phyloP scores from a whole-genome alignment of 2,888 invertebrate species.

The Lochmaea capreae region DNA sequence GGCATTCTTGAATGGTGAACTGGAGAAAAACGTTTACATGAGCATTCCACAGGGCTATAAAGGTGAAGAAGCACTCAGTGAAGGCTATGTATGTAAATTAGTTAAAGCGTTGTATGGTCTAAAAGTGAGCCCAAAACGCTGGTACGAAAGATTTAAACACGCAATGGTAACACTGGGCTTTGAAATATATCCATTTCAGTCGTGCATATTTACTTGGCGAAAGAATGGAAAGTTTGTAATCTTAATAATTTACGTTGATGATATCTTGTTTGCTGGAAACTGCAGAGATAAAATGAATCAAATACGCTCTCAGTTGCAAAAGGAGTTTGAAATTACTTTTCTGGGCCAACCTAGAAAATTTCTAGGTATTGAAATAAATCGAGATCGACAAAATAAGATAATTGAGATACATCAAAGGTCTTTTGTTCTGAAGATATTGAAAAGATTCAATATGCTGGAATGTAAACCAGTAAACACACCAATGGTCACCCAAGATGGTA shows the following conservation, averaged over 20 bases:
- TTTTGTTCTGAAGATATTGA: not conserved
- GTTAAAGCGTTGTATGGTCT: not conserved
- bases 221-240: slow-evolving; percentile 3
- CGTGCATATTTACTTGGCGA: not conserved
- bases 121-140: not conserved
- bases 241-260: not conserved
- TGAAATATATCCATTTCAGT: slow-evolving; percentile 1
- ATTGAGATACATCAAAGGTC: not conserved
- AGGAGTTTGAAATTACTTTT: not conserved
- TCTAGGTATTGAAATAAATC: slow-evolving; percentile 2
- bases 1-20: not conserved
- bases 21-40: not conserved
- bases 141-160: not conserved
- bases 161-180: not conserved
- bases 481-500: not conserved
- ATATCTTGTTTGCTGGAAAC: not conserved
- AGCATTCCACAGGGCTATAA: slow-evolving; percentile 6
- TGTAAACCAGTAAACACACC: slow-evolving; percentile 3
- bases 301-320: not conserved
- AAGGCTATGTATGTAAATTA: not conserved
- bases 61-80: not conserved
- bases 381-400: not conserved
- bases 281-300: slow-evolving; percentile 1
- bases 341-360: not conserved
- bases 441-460: not conserved